Evolutionary conservation across 2,113 vertebrate species (phyloP).

Genomic region (Gorsachius goisagi): DNA sequence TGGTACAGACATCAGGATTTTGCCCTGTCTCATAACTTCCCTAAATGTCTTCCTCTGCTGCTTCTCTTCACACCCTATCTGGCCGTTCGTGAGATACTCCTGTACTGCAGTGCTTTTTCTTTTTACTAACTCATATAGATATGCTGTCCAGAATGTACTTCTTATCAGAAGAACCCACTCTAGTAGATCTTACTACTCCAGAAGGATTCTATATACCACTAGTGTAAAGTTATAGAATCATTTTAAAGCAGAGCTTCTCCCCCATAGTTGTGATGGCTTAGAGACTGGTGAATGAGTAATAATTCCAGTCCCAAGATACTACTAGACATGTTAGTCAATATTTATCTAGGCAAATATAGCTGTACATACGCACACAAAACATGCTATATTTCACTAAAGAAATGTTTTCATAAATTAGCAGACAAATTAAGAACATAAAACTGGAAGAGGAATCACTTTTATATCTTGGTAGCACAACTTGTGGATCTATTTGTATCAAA

Average conservation of each 20-base stretch:
- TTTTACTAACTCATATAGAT: not conserved
- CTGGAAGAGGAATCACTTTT: not conserved
- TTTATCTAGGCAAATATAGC: not conserved
- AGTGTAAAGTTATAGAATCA: not conserved
- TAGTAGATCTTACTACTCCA: not conserved
- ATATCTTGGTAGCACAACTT: not conserved
- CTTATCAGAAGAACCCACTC: not conserved
- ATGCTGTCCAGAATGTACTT: not conserved
- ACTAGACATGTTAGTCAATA: not conserved
- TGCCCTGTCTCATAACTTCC: not conserved
- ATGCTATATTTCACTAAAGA: not conserved
- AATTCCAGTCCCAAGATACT: not conserved
- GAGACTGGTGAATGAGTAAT: not conserved
- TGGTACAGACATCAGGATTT: not conserved
- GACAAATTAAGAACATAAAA: not conserved
- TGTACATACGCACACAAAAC: not conserved
- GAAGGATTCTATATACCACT: not conserved
- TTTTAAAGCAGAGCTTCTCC: not conserved
- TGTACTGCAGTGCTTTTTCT: not conserved
- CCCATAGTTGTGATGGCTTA: not conserved
- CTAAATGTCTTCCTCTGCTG: not conserved
- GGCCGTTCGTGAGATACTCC: not conserved
- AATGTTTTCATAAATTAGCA: not conserved
- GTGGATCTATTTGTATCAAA: not conserved
- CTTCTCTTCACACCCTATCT: not conserved